Evolutionary conservation across 2,113 vertebrate species (phyloP).

Genomic region (Melanerpes aurifrons): DNA sequence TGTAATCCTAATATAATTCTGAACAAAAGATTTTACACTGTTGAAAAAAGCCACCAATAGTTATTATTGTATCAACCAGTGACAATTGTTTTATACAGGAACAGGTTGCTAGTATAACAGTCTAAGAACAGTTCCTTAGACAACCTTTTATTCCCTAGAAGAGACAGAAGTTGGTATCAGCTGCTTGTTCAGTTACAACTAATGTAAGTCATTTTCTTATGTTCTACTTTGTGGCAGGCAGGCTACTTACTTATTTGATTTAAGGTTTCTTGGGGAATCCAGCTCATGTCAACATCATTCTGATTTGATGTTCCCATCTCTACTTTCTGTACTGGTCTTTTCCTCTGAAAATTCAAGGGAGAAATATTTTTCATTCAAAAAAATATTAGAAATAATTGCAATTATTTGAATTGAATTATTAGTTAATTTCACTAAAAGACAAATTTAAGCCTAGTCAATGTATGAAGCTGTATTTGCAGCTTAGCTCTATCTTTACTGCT

Average conservation of each 20-base stretch:
- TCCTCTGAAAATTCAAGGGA: slow-evolving; percentile 78
- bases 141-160: not conserved
- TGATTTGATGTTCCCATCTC: slow-evolving; percentile 97
- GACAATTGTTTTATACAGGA: not conserved
- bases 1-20: not conserved
- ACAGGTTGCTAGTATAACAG: not conserved
- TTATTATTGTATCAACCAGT: not conserved
- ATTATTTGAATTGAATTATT: not conserved
- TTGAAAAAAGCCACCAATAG: not conserved
- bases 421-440: not conserved
- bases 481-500: not conserved
- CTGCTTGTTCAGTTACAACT: not conserved
- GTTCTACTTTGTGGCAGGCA: not conserved
- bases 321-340: slow-evolving; percentile 91
- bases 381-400: not conserved
- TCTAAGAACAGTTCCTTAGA: not conserved
- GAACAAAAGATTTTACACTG: not conserved
- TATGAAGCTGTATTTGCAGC: not conserved
- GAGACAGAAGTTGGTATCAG: not conserved
- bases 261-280: slow-evolving; percentile 97
- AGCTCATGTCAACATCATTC: slow-evolving; percentile 97
- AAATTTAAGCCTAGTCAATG: not conserved
- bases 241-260: slow-evolving; percentile 96
- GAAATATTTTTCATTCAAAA: not conserved
- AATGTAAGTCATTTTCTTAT: not conserved